phyloP scores from a whole-genome alignment of 2,888 invertebrate species.

The Coelinius sp. region DNA sequence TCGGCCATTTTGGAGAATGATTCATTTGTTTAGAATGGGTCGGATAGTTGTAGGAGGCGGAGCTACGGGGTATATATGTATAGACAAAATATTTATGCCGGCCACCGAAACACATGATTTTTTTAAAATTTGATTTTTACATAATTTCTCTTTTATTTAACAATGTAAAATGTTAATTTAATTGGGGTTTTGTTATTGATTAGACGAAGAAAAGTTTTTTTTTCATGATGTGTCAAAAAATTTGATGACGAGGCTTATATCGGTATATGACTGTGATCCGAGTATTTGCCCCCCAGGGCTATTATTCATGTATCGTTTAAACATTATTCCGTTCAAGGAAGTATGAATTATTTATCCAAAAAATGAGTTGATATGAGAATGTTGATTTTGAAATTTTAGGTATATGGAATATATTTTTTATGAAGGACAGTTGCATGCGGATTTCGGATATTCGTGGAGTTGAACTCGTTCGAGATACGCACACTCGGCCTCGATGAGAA shows the following conservation, averaged over 20 bases:
- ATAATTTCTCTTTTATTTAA: no score
- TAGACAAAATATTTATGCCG: slow-evolving; percentile 65
- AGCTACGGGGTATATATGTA: no score
- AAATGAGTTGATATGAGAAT: slow-evolving; percentile 27
- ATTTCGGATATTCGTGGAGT: background rate
- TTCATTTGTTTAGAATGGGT: slow-evolving; percentile 71
- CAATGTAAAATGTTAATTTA: no score
- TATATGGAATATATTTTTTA: background rate
- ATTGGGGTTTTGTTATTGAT: no score
- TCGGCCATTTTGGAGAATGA: slow-evolving; percentile 71
- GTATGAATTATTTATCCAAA: slow-evolving; percentile 58
- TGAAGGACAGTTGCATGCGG: background rate
- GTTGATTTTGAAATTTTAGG: background rate
- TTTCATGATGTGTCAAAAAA: no score
- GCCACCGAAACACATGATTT: slow-evolving; percentile 57
- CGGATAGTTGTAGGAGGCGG: slow-evolving; percentile 69
- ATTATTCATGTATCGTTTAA: slow-evolving; percentile 18
- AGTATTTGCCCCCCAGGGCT: background rate
- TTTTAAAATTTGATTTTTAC: no score
- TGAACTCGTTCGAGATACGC: background rate
- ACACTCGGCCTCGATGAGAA: background rate
- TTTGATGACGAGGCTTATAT: no score
- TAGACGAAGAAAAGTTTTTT: no score
- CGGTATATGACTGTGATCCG: slow-evolving; percentile 19
- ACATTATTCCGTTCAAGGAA: slow-evolving; percentile 38